Percentiles rank a stretch among this genome's conserved stretches.
phyloP scores from a whole-genome alignment of 2,888 invertebrate species.

The Pammene fasciana region DNA sequence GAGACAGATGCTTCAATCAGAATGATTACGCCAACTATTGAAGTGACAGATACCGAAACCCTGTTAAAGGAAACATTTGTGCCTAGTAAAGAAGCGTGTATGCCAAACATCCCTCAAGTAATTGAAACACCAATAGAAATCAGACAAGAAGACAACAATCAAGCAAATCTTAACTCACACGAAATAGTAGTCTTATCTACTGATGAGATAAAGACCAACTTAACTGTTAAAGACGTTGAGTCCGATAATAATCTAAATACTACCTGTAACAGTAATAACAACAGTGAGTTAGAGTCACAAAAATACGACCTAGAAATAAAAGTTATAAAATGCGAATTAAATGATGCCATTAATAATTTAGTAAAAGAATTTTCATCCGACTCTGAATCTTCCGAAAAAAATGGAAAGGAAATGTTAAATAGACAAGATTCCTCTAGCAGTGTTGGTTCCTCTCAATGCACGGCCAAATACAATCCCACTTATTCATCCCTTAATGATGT shows the following conservation, averaged over 20 bases:
- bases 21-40: slow-evolving; percentile 79
- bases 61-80: slow-evolving; percentile 67
- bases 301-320: slow-evolving; percentile 71
- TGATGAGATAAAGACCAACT: slow-evolving; percentile 69
- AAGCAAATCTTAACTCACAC: slow-evolving; percentile 48
- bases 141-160: slow-evolving; percentile 15
- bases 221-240: slow-evolving; percentile 70
- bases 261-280: slow-evolving; percentile 20
- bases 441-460: slow-evolving; percentile 87
- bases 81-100: not conserved
- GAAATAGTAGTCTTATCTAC: slow-evolving; percentile 74
- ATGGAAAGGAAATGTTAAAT: slow-evolving; percentile 59
- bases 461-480: slow-evolving; percentile 86
- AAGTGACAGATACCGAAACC: slow-evolving; percentile 75
- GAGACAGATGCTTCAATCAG: slow-evolving; percentile 77
- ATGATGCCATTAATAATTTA: slow-evolving; percentile 76
- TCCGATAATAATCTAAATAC: slow-evolving; percentile 42
- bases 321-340: slow-evolving; percentile 75
- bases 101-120: not conserved
- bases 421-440: slow-evolving; percentile 85
- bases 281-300: slow-evolving; percentile 32
- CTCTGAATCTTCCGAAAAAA: slow-evolving; percentile 62
- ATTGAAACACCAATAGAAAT: slow-evolving; percentile 36
- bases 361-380: slow-evolving; percentile 74
- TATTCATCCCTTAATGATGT: slow-evolving; percentile 85